phyloP scores from a whole-genome alignment of 2,113 vertebrate genomes.

The Cyanistes caeruleus region DNA sequence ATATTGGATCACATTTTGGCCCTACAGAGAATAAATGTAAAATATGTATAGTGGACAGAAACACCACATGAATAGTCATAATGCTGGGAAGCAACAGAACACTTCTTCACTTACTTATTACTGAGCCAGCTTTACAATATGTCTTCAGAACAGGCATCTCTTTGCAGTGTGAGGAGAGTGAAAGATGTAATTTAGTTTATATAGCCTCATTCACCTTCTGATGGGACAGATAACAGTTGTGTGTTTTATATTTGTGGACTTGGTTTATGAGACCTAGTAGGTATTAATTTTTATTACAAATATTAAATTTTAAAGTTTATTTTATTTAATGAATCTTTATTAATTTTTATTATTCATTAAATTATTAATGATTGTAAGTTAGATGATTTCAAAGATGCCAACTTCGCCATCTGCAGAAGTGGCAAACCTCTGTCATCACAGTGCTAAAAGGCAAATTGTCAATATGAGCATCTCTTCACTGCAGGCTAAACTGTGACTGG shows the following conservation, averaged over 20 bases:
- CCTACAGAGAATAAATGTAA: neutral
- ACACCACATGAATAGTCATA: neutral
- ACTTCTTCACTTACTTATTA: neutral
- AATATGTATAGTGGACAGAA: neutral
- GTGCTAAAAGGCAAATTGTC: neutral
- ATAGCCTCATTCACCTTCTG: neutral
- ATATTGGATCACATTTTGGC: neutral
- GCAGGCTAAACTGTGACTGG: neutral
- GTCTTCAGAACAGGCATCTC: neutral
- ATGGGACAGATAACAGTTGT: neutral
- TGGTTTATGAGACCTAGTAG: neutral
- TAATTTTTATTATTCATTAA: neutral
- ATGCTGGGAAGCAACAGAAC: neutral
- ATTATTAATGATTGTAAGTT: neutral
- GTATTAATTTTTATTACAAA: neutral
- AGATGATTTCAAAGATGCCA: neutral
- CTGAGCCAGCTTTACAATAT: neutral
- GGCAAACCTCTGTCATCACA: neutral
- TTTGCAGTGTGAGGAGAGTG: neutral
- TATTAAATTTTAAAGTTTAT: neutral
- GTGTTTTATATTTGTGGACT: neutral
- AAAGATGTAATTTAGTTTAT: neutral
- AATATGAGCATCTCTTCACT: neutral
- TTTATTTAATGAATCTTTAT: neutral
- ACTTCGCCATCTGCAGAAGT: neutral